These are phyloP conservation scores for Andrena bicolor DNA, from an alignment of 2,888 invertebrate species.

Conservation along the genomic window DNA sequence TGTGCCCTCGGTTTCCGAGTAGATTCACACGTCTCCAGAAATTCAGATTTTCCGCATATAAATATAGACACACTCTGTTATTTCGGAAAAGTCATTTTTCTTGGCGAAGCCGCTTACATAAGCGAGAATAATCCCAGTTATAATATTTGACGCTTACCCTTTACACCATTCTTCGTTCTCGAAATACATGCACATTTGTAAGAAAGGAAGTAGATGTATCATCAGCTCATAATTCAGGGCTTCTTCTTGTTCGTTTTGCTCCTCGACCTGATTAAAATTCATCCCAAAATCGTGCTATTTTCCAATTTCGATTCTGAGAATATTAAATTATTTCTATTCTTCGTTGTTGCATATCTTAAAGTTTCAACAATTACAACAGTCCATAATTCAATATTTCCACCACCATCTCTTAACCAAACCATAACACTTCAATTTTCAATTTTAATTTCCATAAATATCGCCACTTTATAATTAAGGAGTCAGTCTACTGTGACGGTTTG, in stretches of 20 bases:
- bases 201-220: not conserved
- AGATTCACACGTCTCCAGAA: too few species aligned
- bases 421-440: too few species aligned
- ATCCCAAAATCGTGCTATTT: not conserved
- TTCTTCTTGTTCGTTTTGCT: not conserved
- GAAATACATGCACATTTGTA: not conserved
- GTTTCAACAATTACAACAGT: too few species aligned
- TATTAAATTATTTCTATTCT: too few species aligned
- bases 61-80: constrained; percentile 35
- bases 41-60: not conserved
- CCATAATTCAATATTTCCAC: too few species aligned
- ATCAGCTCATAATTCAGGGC: not conserved
- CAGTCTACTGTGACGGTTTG: too few species aligned
- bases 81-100: constrained; percentile 32
- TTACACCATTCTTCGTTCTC: constrained; percentile 19
- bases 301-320: too few species aligned
- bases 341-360: too few species aligned
- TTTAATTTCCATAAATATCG: too few species aligned
- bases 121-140: constrained; percentile 20
- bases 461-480: too few species aligned
- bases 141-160: constrained; percentile 19
- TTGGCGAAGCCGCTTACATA: constrained; percentile 8
- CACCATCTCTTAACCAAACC: too few species aligned
- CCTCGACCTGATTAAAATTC: not conserved
- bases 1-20: not conserved